Conservation (phyloP, 1,140 invertebrate species). For the Streblospio benedicti region DNA sequence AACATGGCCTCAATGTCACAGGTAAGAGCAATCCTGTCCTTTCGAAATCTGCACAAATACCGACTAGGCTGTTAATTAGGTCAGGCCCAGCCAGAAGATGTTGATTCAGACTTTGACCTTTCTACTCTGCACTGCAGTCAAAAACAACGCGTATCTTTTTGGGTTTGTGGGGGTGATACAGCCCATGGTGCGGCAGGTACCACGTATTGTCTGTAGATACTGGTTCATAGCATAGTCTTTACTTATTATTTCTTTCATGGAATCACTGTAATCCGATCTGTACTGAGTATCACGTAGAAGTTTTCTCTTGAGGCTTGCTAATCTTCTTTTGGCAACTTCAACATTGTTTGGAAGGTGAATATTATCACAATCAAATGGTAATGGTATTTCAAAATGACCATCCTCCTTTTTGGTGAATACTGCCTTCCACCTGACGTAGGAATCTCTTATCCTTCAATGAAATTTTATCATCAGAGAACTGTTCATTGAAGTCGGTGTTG, state of each 20-base stretch:
- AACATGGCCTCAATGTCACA: slow-evolving; percentile 5
- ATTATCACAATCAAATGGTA: too few relatives aligned
- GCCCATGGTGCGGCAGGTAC: slow-evolving; percentile 21
- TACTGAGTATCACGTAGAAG: too few relatives aligned
- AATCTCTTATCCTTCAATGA: too few relatives aligned
- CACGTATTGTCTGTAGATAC: not conserved
- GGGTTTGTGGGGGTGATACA: slow-evolving; percentile 17
- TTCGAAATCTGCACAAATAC: slow-evolving; percentile 16
- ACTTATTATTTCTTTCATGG: not conserved
- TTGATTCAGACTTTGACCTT: slow-evolving; percentile 28
- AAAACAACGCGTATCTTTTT: slow-evolving; percentile 20
- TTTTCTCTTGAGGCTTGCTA: too few relatives aligned
- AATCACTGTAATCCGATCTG: not conserved
- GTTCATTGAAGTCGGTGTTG: too few relatives aligned
- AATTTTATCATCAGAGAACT: too few relatives aligned
- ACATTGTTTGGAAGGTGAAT: too few relatives aligned
- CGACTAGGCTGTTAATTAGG: slow-evolving; percentile 31
- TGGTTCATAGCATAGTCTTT: not conserved
- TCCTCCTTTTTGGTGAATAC: too few relatives aligned
- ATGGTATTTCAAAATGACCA: too few relatives aligned
- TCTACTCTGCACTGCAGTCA: slow-evolving; percentile 17
- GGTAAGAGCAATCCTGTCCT: not conserved
- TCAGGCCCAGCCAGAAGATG: slow-evolving; percentile 30
- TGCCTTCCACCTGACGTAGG: too few relatives aligned
- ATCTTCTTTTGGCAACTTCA: too few relatives aligned